Base-by-base conservation (phyloP, 64 coral and sea anemone genomes). In the Montipora foliosa region DNA sequence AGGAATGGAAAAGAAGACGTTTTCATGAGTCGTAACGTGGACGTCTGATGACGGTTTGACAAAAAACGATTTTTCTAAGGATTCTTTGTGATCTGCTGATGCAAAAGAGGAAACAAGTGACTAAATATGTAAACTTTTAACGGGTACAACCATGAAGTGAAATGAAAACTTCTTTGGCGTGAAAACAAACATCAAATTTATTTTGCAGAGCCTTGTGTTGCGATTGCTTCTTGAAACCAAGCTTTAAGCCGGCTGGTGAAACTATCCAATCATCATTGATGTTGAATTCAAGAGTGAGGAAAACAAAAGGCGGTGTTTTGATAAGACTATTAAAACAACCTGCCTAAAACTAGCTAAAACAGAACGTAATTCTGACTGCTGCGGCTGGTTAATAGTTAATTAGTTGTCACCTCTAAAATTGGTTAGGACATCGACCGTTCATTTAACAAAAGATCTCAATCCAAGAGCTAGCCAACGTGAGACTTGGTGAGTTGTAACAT, bases 341-440 rank as follows among this genome's bases (percentile, higher is more conserved):
- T 49, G 82, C 66, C 19, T 10, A 5, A 71, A 86, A 47, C 82
- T 86, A 86, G 82, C 82, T 86, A 86, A 71, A 46, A 67, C 47
- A 66, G 46, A 71, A 86, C 64, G 82, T 86, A 70, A 86, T 86
- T 66, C 12, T 50, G 17, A 12, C 8, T 3, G 68, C 82, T 7
- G 62, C 21, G 12, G 16, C 60, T 72, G 8, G 61, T 86, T 71
- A 86, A 86, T 71, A 86, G 64, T 86, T 86, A 86, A 86, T 86
- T 44, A 86, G 0, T n/a, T 69, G 17, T 5, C 82, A 71, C 62
- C 82, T 49, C 82, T 86, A 86, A 86, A 25, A 86, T 86, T 15
- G 64, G 44, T 86, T 86, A 86, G 82, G 71, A 71, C 82, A 86
- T 73, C 7, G 10, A 22, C 17, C 3, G 66, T 48, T 37, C 82